Evolutionary conservation across 2,113 vertebrate species (phyloP).

Genomic region (Bostrychus sinensis): DNA sequence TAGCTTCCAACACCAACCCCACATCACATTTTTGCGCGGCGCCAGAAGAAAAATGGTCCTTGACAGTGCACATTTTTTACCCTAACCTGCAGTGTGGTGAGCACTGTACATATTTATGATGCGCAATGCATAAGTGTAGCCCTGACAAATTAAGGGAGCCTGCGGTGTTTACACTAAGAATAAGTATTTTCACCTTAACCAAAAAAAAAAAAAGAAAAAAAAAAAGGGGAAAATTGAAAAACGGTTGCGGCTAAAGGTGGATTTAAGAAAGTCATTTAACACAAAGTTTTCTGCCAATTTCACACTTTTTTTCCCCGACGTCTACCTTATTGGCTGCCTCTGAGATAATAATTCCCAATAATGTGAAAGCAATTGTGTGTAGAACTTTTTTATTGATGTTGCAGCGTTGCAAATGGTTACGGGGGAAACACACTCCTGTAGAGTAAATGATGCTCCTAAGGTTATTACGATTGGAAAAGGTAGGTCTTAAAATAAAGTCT

Average conservation of each 20-base stretch:
- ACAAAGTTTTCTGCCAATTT: constrained; percentile 1
- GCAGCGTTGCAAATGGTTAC: constrained; percentile 3
- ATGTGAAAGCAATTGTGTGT: constrained; percentile 21
- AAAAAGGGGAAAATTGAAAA: constrained; percentile 28
- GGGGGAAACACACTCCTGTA: constrained; percentile 19
- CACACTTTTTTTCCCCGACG: constrained; percentile 8
- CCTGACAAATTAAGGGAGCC: constrained; percentile 53
- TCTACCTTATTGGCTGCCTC: constrained; percentile 19
- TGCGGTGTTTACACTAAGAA: constrained; percentile 2
- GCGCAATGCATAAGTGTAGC: constrained; percentile 38
- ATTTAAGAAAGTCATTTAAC: constrained; percentile 19
- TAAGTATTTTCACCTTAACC: constrained; percentile 18
- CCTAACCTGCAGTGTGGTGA: constrained; percentile 51
- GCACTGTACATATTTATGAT: constrained; percentile 54
- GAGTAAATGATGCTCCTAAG: constrained; percentile 11
- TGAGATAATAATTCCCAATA: constrained; percentile 26
- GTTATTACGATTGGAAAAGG: neutral
- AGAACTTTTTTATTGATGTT: constrained; percentile 36
- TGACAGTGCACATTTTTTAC: constrained; percentile 57
- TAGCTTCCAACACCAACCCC: constrained; percentile 32
- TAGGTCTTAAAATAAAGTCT: constrained; percentile 22
- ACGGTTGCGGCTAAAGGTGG: constrained; percentile 1
- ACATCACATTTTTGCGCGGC: constrained; percentile 43
- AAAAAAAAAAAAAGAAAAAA: too few species aligned
- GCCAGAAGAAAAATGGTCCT: constrained; percentile 61